Conservation (phyloP, 2,797 vertebrate genomes). For the Austrolebias charrua region DNA sequence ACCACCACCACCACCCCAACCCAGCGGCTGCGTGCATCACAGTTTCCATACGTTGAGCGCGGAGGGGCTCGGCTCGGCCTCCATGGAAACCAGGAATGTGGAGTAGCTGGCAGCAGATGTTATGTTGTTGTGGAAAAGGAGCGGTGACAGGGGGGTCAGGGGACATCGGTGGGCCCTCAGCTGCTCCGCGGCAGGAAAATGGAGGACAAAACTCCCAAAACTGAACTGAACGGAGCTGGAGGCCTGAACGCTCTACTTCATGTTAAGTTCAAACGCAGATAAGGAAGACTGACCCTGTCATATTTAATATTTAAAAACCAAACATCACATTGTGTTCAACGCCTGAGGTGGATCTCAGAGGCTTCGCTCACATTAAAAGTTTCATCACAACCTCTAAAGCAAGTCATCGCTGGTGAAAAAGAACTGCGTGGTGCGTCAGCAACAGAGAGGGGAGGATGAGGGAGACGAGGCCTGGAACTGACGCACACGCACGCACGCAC, state of each 20-base stretch:
- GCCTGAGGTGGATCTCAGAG: slow-evolving; percentile 43
- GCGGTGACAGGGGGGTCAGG: slow-evolving; percentile 52
- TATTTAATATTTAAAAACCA: slow-evolving; percentile 51
- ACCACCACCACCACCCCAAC: slow-evolving; percentile 3
- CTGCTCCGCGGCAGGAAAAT: slow-evolving; percentile 66
- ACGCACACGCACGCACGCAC: slow-evolving; percentile 49
- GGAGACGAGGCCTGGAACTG: slow-evolving; percentile 81
- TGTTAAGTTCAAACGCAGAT: slow-evolving; percentile 59
- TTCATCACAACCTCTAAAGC: slow-evolving; percentile 73
- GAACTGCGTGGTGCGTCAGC: slow-evolving; percentile 83
- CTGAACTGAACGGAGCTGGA: slow-evolving; percentile 20
- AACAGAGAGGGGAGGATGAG: slow-evolving; percentile 80
- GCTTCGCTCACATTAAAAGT: slow-evolving; percentile 71
- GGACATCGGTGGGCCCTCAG: slow-evolving; percentile 75
- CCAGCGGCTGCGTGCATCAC: slow-evolving; percentile 48
- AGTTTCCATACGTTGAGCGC: slow-evolving; percentile 64
- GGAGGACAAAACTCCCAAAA: slow-evolving; percentile 63
- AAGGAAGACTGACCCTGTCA: slow-evolving; percentile 28
- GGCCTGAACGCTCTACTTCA: slow-evolving; percentile 51
- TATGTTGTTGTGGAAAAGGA: slow-evolving; percentile 69
- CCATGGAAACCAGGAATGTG: slow-evolving; percentile 72
- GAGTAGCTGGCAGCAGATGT: slow-evolving; percentile 73
- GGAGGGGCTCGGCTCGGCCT: slow-evolving; percentile 51
- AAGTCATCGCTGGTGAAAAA: slow-evolving; percentile 82
- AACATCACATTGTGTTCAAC: slow-evolving; percentile 56